Percentiles rank a stretch among this genome's conserved stretches.
Evolutionary conservation across 2,113 vertebrate species (phyloP).

Genomic region (Oreocharis arfaki): DNA sequence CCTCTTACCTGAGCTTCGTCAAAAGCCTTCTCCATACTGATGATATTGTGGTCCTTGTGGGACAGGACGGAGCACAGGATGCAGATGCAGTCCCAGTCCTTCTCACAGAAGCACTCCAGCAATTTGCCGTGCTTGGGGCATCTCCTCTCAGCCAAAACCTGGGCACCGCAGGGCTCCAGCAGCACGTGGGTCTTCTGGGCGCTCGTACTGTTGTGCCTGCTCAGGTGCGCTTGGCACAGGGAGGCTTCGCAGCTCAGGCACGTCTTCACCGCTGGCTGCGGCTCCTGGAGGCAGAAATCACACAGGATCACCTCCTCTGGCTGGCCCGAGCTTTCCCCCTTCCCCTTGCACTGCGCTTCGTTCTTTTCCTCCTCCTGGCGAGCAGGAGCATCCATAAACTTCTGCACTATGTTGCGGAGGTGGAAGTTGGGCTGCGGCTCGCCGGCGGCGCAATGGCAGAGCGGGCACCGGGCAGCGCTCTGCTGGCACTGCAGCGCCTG

Average conservation of each 20-base stretch:
- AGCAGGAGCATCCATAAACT: background rate
- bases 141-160: constrained; percentile 73
- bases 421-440: constrained; percentile 69
- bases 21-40: background rate
- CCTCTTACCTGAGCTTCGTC: background rate
- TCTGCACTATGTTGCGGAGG: constrained; percentile 66
- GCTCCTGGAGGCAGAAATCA: constrained; percentile 73
- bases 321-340: background rate
- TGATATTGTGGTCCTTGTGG: constrained; percentile 65
- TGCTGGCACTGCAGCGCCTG: rapidly evolving
- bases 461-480: constrained; percentile 38
- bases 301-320: constrained; percentile 56
- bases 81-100: constrained; percentile 75
- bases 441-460: background rate
- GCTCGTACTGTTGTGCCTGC: constrained; percentile 68
- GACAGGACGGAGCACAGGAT: constrained; percentile 65
- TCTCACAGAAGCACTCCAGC: constrained; percentile 78
- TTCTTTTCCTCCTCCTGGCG: rapidly evolving
- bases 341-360: rapidly evolving
- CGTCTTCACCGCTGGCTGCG: constrained; percentile 51
- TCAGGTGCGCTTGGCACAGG: constrained; percentile 81
- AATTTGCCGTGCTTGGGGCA: constrained; percentile 79
- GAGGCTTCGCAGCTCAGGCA: constrained; percentile 80
- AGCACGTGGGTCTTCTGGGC: constrained; percentile 65
- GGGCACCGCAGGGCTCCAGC: constrained; percentile 65